Evolutionary conservation across 1,140 invertebrate genomes (phyloP), one percentile per base, ranked within the genome.

Genomic region (Cherax quadricarinatus): DNA sequence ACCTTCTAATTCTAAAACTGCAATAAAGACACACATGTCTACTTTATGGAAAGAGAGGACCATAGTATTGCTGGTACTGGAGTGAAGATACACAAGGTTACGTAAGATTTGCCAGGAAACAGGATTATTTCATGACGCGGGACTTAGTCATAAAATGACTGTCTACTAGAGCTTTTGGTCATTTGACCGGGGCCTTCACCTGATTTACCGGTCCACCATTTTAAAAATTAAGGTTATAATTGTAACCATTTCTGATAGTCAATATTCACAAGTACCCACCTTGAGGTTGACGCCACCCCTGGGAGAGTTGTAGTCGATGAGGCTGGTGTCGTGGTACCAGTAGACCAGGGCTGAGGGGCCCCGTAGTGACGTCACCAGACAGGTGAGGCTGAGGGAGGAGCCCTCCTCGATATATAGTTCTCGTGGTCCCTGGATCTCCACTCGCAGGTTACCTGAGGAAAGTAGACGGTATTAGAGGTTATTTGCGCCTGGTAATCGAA

Each of bases 231-330:
- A 41, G 2, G 30, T 41, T 41, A 41, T 41, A 41, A 2, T 41
- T 41, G 2, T 41, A 41, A 41, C 10, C 3, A n/a, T 14, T 18
- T 9, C 30, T 12, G 12, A 60, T 10, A 16, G 57, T 10, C 57
- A 60, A 16, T 1, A 60, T 60, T 60, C 9, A 16, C 16, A 16
- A 4, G 18, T 12, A 60, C 53, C 21, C 75, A 87, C 86, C 66
- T 87, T 75, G 18, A 87, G 70, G 49, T 87, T 87, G 49, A 87
- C 75, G 30, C 86, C 86, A 18, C 86, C 86, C 70, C 86, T 87
- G 70, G 86, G 86, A 7, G 86, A 87, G 53, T 87, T 87, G 73
- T 87, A 87, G 53, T 87, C 86, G 7, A 87, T 78, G 21, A 87
- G 86, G 21, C 73, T 75, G 48, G 30, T 41, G 30, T 41, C 30